These are phyloP conservation scores for Delichon dasypus DNA, from an alignment of 2,797 vertebrate species.

Conservation along the genomic window DNA sequence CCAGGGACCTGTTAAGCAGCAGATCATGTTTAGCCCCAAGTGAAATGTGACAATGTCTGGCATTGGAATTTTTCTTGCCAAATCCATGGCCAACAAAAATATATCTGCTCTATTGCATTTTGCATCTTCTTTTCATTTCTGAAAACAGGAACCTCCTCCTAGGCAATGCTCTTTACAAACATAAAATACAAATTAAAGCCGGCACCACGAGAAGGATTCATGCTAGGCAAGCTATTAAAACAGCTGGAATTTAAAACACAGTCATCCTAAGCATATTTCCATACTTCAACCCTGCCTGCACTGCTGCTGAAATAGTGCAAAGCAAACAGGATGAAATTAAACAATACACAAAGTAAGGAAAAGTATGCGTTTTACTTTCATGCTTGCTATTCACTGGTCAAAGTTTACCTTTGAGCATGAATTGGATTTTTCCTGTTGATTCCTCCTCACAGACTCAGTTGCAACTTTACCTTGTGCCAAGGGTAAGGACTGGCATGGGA, in stretches of 20 bases:
- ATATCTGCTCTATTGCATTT: background rate
- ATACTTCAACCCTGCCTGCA: background rate
- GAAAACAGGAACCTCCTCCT: background rate
- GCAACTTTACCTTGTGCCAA: background rate
- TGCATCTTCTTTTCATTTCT: background rate
- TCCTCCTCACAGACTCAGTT: background rate
- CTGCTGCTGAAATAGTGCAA: background rate
- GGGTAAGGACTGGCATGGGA: background rate
- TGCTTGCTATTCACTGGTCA: background rate
- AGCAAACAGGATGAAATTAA: background rate
- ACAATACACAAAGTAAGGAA: background rate
- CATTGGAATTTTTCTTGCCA: background rate
- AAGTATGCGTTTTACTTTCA: background rate
- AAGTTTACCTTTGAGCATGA: conserved; percentile 24
- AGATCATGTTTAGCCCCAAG: background rate
- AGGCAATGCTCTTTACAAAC: background rate
- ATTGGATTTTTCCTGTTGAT: conserved; percentile 1
- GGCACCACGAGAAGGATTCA: background rate
- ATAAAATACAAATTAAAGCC: background rate
- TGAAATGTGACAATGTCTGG: background rate
- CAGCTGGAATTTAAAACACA: background rate
- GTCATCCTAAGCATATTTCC: background rate
- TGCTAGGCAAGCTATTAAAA: background rate
- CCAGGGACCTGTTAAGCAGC: background rate
- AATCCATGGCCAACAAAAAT: background rate